Percentiles rank a stretch among this genome's conserved stretches.
These are phyloP conservation scores for Balanococcus diminutus DNA, from an alignment of 2,888 invertebrate genomes.

Conservation along the genomic window DNA sequence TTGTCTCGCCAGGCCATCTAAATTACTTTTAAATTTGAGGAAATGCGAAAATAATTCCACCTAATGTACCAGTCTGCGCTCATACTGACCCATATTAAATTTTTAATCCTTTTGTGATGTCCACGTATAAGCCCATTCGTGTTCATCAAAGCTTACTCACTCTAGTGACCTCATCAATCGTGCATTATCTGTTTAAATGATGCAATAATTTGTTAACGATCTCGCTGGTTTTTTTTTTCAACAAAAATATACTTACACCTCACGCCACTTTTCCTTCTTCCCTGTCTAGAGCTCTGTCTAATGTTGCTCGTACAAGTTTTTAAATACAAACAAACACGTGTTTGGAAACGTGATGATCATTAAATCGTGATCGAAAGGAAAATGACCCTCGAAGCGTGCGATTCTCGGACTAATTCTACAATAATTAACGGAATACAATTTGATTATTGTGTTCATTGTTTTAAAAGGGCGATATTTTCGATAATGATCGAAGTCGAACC, in stretches of 20 bases:
- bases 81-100: not conserved
- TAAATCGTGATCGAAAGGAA: slow-evolving; percentile 12
- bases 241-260: not conserved
- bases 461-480: not conserved
- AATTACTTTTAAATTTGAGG: not conserved
- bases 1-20: not conserved
- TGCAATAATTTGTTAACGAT: not conserved
- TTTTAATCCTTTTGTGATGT: not conserved
- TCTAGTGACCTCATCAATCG: slow-evolving; percentile 15
- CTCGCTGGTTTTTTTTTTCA: not conserved
- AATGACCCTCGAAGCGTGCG: not conserved
- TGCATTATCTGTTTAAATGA: not conserved
- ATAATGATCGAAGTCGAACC: slow-evolving; percentile 28
- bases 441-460: not conserved
- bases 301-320: not conserved
- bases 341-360: not conserved
- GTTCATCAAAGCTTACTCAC: not conserved
- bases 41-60: not conserved
- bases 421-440: not conserved
- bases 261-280: not conserved
- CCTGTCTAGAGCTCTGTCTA: not conserved
- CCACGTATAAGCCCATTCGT: not conserved
- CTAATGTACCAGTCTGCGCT: not conserved
- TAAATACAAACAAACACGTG: not conserved
- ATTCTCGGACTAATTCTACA: not conserved